Percentiles rank a stretch among this genome's conserved stretches.
Evolutionary conservation across 2,113 vertebrate species (phyloP).

Genomic region (Vimba vimba): DNA sequence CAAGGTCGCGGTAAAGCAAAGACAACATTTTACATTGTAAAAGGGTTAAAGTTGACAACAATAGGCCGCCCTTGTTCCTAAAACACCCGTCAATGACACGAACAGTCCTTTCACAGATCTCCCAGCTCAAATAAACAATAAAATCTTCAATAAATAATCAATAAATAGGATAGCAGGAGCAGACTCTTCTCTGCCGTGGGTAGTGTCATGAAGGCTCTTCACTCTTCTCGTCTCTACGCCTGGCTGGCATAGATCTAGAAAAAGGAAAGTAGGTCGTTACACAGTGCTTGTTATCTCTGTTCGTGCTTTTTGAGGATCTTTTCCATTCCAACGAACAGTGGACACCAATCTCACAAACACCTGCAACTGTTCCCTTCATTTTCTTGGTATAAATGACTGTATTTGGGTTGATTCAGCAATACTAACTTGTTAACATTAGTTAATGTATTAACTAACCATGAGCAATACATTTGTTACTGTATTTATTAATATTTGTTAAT

Average conservation of each 20-base stretch:
- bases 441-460: too few species aligned
- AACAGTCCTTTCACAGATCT: conserved; percentile 2
- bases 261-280: not conserved
- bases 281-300: not conserved
- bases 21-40: not conserved
- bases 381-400: too few species aligned
- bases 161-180: conserved; percentile 51
- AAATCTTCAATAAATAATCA: conserved; percentile 60
- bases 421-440: too few species aligned
- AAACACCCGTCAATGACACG: not conserved
- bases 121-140: conserved; percentile 11
- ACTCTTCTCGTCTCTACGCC: conserved; percentile 37
- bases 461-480: too few species aligned
- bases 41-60: too few species aligned
- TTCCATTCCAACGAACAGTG: not conserved
- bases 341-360: too few species aligned
- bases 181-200: conserved; percentile 23
- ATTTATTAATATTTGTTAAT: too few species aligned
- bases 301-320: not conserved
- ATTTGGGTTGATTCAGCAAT: too few species aligned
- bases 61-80: not conserved
- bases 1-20: not conserved
- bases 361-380: too few species aligned
- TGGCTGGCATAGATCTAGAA: conserved; percentile 50
- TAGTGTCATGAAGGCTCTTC: conserved; percentile 70